phyloP scores from a whole-genome alignment of 2,113 vertebrate species.

The Epinephelus cyanopodus region DNA sequence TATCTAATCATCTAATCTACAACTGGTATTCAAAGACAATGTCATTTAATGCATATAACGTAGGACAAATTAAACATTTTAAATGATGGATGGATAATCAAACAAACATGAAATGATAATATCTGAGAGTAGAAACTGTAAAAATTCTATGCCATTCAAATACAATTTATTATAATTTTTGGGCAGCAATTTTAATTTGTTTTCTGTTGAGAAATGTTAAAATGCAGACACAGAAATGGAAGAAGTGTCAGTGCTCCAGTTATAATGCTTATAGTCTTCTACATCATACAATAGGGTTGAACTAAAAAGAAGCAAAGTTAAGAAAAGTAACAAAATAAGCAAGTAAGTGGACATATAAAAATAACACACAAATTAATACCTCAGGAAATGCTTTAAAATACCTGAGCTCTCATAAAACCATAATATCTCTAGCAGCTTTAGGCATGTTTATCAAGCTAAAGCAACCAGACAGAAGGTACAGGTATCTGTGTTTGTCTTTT shows the following conservation, averaged over 20 bases:
- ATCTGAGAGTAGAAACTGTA: background rate
- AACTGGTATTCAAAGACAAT: background rate
- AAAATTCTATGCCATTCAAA: background rate
- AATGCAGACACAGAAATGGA: background rate
- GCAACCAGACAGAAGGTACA: conserved; percentile 11
- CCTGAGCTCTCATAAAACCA: background rate
- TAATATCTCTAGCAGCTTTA: background rate
- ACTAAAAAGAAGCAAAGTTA: background rate
- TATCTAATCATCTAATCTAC: background rate
- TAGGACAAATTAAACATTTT: background rate
- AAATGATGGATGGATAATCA: background rate
- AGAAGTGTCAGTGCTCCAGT: background rate
- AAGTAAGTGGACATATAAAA: background rate
- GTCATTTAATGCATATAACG: background rate
- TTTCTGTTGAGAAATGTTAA: background rate
- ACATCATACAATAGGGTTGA: background rate
- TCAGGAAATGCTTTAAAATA: background rate
- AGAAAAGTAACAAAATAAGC: background rate
- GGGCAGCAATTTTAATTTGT: background rate
- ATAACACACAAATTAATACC: background rate
- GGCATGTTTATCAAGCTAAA: background rate
- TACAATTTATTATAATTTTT: no score
- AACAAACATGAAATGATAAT: background rate
- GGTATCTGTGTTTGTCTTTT: no score
- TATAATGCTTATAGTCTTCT: background rate